Base-by-base conservation (phyloP, 2,888 invertebrate species). In the Catocala nupta region DNA sequence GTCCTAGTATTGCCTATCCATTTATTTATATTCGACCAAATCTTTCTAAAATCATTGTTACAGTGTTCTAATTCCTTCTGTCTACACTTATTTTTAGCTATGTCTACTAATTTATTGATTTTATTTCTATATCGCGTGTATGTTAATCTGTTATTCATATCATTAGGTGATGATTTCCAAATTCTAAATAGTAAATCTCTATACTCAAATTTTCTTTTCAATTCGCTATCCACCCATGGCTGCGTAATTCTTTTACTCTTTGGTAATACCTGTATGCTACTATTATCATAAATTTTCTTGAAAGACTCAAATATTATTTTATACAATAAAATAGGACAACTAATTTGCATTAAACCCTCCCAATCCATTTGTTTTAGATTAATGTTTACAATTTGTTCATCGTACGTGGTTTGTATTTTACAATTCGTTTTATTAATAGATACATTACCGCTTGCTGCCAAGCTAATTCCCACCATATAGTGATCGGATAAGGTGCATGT, bases 51-150 rank as follows among this genome's bases (percentile, higher is more conserved):
- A 48, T 55, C 39, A 2, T 39, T 39, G 10, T 48, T 55, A 48
- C 48, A 55, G 5, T 48, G 39, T 48, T 48, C 11, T 48, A 48
- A 12, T 11, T 55, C 48, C 1, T 39, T 9, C 34, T 54, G 45
- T 45, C 44, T 54, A 44, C 45, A 45, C 9, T 45, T 55, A n/a
- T 45, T 45, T 8, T 49, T 56, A 48, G 55, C 48, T 0, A 5
- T 42, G 8, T 48, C 25, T 42, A 56, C 42, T 43, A 48, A 13
- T 49, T 56, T 56, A 42, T 56, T 56, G n/a, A 50, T 44, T 43
- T 57, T 57, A 50, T 57, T 57, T 50, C 50, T 42, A 50, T 50
- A 49, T 50, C 50, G 0, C 1, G 49, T 50, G n/a, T 57, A 57
- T 16, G 1, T 49, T 9, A 49, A 50, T 25, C 48, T 16, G 1